A percentile compares a stretch with the other conserved stretches of the same genome.
Conservation (phyloP, 2,113 vertebrate genomes). For the Prunella himalayana region DNA sequence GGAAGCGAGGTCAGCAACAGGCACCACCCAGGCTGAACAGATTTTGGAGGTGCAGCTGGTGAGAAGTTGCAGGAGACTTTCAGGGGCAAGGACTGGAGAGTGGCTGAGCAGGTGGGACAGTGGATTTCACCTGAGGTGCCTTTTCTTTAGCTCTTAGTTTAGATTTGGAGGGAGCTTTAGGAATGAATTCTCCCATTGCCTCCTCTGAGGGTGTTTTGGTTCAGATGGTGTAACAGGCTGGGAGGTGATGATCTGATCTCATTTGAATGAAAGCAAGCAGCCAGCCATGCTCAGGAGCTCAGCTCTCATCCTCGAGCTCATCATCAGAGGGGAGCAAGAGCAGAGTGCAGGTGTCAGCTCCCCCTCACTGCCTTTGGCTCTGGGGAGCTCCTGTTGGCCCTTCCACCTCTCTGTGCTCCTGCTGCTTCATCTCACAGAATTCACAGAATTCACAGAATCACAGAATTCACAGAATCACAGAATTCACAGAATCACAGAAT, state of each 20-base stretch:
- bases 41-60: not conserved
- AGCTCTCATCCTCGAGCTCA: fast-evolving
- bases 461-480: too few relatives aligned
- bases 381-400: too few relatives aligned
- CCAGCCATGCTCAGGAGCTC: not conserved
- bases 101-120: not conserved
- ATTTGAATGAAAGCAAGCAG: not conserved
- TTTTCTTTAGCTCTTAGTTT: not conserved
- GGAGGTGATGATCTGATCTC: not conserved
- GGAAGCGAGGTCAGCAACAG: not conserved
- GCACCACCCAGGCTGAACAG: not conserved
- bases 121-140: not conserved
- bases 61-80: not conserved
- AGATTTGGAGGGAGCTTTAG: not conserved
- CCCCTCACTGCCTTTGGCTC: not conserved
- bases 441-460: too few relatives aligned
- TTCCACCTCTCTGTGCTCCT: not conserved
- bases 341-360: not conserved
- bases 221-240: not conserved
- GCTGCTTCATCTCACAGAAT: too few relatives aligned
- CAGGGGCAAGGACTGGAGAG: not conserved
- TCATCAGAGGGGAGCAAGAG: not conserved
- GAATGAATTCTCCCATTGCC: not conserved
- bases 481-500: too few relatives aligned
- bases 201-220: not conserved